These are phyloP conservation scores for Enteromius thamalakanensis DNA, from an alignment of 2,797 vertebrate genomes.

Conservation along the genomic window DNA sequence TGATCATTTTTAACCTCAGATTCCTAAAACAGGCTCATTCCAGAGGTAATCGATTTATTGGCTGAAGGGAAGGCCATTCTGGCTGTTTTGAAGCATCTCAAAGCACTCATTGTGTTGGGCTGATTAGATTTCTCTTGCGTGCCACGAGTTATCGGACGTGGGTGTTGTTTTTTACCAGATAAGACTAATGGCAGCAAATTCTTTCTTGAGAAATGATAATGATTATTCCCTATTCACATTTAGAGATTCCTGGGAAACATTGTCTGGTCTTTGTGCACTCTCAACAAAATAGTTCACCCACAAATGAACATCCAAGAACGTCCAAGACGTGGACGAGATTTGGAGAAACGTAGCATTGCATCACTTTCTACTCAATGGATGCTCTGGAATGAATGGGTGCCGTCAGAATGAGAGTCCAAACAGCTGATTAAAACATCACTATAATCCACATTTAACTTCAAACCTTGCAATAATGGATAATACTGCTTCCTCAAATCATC, in stretches of 20 bases:
- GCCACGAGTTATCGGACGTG: slow-evolving; percentile 1
- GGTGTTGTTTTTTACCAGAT: slow-evolving; percentile 26
- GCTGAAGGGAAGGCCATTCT: slow-evolving; percentile 45
- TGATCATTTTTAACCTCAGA: slow-evolving; percentile 40
- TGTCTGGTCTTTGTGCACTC: background rate
- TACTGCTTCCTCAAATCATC: background rate
- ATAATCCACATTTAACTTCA: background rate
- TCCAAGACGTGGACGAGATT: background rate
- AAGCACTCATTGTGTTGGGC: slow-evolving; percentile 59
- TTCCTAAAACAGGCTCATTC: slow-evolving; percentile 48
- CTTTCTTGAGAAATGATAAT: background rate
- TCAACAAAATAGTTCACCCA: no score
- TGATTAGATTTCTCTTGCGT: slow-evolving; percentile 14
- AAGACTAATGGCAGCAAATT: slow-evolving; percentile 19
- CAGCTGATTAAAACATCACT: background rate
- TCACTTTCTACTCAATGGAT: background rate
- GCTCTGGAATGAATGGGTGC: background rate
- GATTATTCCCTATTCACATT: background rate
- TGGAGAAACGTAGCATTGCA: background rate
- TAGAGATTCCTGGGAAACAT: background rate
- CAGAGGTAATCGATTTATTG: slow-evolving; percentile 67
- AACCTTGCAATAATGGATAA: background rate
- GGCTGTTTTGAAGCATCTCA: slow-evolving; percentile 52
- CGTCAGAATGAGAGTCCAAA: background rate
- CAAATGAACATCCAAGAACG: no score